These are phyloP conservation scores for Clarias batrachus DNA, from an alignment of 2,113 vertebrate genomes.

Conservation along the genomic window DNA sequence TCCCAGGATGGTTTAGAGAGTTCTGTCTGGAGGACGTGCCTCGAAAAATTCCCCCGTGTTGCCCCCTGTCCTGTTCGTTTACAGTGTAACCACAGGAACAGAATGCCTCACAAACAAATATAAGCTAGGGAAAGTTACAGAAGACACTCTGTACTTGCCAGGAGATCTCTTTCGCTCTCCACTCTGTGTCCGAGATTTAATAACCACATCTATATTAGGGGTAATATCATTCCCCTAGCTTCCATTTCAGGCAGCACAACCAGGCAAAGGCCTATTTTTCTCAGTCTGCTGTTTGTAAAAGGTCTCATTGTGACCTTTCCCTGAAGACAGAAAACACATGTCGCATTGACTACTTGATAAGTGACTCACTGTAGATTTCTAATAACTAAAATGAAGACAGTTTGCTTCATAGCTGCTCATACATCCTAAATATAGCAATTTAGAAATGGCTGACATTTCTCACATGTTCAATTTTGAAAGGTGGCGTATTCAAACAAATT, in stretches of 20 bases:
- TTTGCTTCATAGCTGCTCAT: neutral
- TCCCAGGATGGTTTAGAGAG: neutral
- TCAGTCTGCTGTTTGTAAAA: slow-evolving; percentile 18
- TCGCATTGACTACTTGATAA: neutral
- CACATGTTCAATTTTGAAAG: neutral
- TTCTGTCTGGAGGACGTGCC: neutral
- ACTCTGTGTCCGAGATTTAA: slow-evolving; percentile 56
- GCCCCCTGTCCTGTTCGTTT: neutral
- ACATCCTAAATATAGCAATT: neutral
- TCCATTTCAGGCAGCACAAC: slow-evolving; percentile 58
- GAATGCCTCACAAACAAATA: slow-evolving; percentile 55
- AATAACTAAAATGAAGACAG: neutral
- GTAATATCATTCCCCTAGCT: slow-evolving; percentile 65
- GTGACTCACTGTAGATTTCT: neutral
- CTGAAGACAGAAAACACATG: neutral
- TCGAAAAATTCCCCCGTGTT: neutral
- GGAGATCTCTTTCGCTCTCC: slow-evolving; percentile 1
- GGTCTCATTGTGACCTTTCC: slow-evolving; percentile 23
- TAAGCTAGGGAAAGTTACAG: slow-evolving; percentile 57
- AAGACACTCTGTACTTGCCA: slow-evolving; percentile 57
- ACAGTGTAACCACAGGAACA: slow-evolving; percentile 54
- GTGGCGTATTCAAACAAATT: neutral
- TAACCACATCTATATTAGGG: slow-evolving; percentile 54
- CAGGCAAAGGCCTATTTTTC: slow-evolving; percentile 28
- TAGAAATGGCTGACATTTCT: neutral